Evolutionary conservation across 2,113 vertebrate species (phyloP), one percentile per base, ranked within the genome.

Genomic region (Ahaetulla prasina): DNA sequence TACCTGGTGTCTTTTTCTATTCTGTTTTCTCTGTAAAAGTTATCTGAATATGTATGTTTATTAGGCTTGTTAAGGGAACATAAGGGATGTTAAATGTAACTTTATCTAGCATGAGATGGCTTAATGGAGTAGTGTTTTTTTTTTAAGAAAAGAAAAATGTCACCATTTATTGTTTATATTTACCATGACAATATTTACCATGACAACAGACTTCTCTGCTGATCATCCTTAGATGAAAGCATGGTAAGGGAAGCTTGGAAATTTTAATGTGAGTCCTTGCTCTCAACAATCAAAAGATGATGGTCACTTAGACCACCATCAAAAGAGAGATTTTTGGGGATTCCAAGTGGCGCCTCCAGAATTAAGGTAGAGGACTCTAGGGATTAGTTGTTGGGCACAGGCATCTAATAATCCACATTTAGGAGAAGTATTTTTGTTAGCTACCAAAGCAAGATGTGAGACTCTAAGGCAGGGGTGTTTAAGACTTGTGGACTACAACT

Each of bases 1-100:
- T 94, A 92, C 87, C 30, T 89, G 74, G 54, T 1, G 89, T 92
- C 53, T 68, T 84, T 80, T 90, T 52, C 54, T 89, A 88, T 39
- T 23, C 43, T 53, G 45, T 91, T 94, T 90, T 92, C 90, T 89
- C 92, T 2, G 16, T 60, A 63, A 57, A 11, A 52, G 45, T 53
- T 14, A 92, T 93, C 92, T 91, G 10, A 45, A 63, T 16, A 87
- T 87, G 4, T 74, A 85, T 57, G 91, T 92, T 88, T 89, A 86
- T 92, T 93, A 88, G 87, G 92, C 74, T 93, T 88, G 87, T n/a
- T n/a, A n/a, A n/a, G n/a, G n/a, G n/a, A n/a, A n/a, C n/a, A n/a
- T 50, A 91, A 93, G 88, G 85, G 89, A 91, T 85, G 68, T 93
- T 95, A 43, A 1, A 86, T 20, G 92, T 11, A 88, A 94, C 91